Percentiles rank a stretch among this genome's conserved stretches.
Conservation (phyloP, 1,140 invertebrate genomes). For the Drosophila auraria region DNA sequence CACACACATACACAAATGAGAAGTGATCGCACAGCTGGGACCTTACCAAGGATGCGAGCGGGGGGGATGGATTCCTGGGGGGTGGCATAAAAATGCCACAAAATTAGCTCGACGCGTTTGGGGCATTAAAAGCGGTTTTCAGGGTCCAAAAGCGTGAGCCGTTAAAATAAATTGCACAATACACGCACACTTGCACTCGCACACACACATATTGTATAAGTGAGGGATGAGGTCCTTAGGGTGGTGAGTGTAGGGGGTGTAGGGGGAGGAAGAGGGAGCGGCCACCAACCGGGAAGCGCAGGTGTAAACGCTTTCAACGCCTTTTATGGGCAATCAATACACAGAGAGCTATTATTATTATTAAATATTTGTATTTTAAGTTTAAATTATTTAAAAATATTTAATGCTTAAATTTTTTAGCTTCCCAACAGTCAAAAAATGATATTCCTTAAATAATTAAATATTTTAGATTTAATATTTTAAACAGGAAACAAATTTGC, state of each 20-base stretch:
- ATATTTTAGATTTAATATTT: background rate
- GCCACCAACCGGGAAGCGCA: slow-evolving; percentile 44
- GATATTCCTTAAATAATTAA: background rate
- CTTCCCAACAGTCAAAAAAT: background rate
- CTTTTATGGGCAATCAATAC: slow-evolving; percentile 52
- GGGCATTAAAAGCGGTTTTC: slow-evolving; percentile 74
- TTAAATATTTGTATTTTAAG: too few species aligned
- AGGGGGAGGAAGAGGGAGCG: background rate
- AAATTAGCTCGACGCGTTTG: slow-evolving; percentile 80
- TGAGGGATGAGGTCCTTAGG: slow-evolving; percentile 1
- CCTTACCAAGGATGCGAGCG: slow-evolving; percentile 18
- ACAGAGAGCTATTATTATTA: background rate
- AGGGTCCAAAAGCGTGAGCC: slow-evolving; percentile 74
- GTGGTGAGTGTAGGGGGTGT: too few species aligned
- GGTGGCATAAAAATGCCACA: slow-evolving; percentile 75
- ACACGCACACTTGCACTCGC: slow-evolving; percentile 50
- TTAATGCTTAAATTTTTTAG: too few species aligned
- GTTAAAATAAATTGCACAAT: slow-evolving; percentile 81
- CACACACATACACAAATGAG: slow-evolving; percentile 34
- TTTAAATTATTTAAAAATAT: background rate
- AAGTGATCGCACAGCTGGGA: slow-evolving; percentile 79
- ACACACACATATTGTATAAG: slow-evolving; percentile 7
- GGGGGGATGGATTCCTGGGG: background rate
- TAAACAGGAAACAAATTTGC: too few species aligned
- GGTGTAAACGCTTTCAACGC: slow-evolving; percentile 77